Conservation (phyloP, 2,113 vertebrate genomes). For the Junco hyemalis region DNA sequence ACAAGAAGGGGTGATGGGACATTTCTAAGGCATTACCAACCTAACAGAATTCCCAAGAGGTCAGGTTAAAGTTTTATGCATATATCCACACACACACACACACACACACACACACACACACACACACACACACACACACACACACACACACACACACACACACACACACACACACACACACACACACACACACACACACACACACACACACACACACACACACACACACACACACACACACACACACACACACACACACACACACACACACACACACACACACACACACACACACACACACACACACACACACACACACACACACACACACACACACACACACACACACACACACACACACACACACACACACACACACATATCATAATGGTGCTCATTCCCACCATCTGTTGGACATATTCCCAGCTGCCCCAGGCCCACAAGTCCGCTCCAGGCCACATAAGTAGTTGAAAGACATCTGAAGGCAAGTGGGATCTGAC, state of each 20-base stretch:
- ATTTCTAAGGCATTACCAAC: neutral
- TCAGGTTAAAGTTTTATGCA: neutral
- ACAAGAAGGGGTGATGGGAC: neutral
- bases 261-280: too few species aligned
- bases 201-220: too few species aligned
- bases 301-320: too few species aligned
- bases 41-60: neutral
- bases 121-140: too few species aligned
- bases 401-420: neutral
- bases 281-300: too few species aligned
- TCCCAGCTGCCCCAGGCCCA: neutral
- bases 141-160: too few species aligned
- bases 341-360: neutral
- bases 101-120: too few species aligned
- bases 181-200: too few species aligned
- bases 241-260: too few species aligned
- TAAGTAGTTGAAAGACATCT: neutral
- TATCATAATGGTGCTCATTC: neutral
- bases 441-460: neutral
- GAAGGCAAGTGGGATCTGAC: neutral
- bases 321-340: too few species aligned
- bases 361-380: neutral
- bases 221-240: too few species aligned
- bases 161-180: too few species aligned
- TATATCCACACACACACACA: accelerated